A percentile compares a stretch with the other conserved stretches of the same genome.
Evolutionary conservation across 2,888 invertebrate species (phyloP).

Genomic region (Tetrapedia diversipes): DNA sequence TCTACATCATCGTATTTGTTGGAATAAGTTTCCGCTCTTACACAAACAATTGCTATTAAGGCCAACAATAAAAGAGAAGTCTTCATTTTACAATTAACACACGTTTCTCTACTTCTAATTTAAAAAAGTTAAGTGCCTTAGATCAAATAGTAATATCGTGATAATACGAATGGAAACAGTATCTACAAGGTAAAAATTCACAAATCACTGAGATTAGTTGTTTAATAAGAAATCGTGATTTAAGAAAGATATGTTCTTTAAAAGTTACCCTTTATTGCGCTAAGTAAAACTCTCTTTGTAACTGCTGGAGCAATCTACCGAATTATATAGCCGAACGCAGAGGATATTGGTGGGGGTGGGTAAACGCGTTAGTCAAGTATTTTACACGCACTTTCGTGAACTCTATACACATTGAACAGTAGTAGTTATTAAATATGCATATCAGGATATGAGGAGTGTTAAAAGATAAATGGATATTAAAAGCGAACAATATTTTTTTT

Average conservation of each 20-base stretch:
- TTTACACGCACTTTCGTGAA: slow-evolving; percentile 12
- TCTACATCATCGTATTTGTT: slow-evolving; percentile 85
- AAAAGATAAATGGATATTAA: background rate
- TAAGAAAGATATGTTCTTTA: background rate
- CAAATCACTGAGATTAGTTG: background rate
- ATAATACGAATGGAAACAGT: background rate
- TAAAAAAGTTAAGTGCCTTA: background rate
- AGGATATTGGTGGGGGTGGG: slow-evolving; percentile 49
- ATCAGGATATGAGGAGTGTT: background rate
- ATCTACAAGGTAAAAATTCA: background rate
- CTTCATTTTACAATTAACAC: slow-evolving; percentile 61
- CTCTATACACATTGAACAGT: slow-evolving; percentile 1
- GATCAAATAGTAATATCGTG: no score
- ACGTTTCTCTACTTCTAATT: background rate
- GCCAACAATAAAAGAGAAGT: slow-evolving; percentile 64
- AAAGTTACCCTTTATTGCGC: slow-evolving; percentile 19
- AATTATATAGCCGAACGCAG: slow-evolving; percentile 50
- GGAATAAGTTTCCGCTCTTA: slow-evolving; percentile 81
- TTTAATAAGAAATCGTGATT: background rate
- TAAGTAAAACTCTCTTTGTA: slow-evolving; percentile 39
- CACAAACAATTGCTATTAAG: slow-evolving; percentile 59
- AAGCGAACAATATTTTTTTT: background rate
- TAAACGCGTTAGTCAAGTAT: slow-evolving; percentile 27
- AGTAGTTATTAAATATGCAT: background rate
- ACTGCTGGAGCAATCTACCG: slow-evolving; percentile 31